A percentile compares a stretch with the other conserved stretches of the same genome.
These are phyloP conservation scores for Stenoptilia bipunctidactyla DNA, from an alignment of 2,888 invertebrate genomes.

Conservation along the genomic window DNA sequence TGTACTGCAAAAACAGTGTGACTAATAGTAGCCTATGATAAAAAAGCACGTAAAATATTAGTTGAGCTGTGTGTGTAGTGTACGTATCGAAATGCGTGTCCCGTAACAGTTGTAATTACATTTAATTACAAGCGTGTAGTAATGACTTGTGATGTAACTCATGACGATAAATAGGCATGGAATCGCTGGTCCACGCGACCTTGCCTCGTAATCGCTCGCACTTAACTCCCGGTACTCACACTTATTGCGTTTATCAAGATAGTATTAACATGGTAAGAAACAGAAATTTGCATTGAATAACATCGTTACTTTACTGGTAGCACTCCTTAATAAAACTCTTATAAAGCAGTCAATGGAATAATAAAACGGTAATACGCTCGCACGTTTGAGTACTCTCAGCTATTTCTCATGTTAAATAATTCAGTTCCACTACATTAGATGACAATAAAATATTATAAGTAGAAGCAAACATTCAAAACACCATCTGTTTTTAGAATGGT, in stretches of 20 bases:
- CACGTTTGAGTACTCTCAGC: too few species aligned
- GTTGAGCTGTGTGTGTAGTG: neutral
- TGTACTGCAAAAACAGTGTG: neutral
- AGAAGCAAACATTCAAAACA: too few species aligned
- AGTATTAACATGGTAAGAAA: too few species aligned
- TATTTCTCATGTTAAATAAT: too few species aligned
- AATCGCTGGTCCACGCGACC: neutral
- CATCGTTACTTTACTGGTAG: too few species aligned
- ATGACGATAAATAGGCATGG: neutral
- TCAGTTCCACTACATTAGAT: too few species aligned
- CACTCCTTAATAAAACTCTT: too few species aligned
- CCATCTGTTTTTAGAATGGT: too few species aligned
- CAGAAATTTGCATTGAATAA: too few species aligned
- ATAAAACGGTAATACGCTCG: too few species aligned
- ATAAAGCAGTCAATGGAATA: too few species aligned
- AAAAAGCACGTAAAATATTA: neutral
- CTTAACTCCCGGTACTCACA: neutral
- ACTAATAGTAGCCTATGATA: neutral
- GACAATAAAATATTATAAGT: too few species aligned
- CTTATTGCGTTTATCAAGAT: neutral
- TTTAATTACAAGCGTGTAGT: neutral
- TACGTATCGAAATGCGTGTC: neutral
- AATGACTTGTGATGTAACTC: constrained; percentile 1
- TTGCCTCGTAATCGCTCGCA: neutral
- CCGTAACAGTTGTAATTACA: neutral